phyloP scores from a whole-genome alignment of 2,797 vertebrate genomes.

The Chloroceryle inda region DNA sequence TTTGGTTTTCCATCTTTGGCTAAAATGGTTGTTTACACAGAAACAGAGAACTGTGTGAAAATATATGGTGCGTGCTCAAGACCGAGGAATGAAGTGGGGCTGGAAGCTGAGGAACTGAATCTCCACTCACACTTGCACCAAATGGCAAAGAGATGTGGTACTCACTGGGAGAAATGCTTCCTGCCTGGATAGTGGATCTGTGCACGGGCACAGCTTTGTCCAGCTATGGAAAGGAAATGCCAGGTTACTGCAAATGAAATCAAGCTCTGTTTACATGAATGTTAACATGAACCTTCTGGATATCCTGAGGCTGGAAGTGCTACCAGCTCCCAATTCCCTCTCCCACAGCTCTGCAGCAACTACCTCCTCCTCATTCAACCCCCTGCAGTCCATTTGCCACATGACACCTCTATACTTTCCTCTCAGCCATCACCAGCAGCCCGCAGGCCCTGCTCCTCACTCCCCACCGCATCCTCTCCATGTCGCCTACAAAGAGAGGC shows the following conservation, averaged over 20 bases:
- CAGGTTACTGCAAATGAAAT: not conserved
- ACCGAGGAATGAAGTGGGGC: not conserved
- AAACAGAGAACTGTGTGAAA: not conserved
- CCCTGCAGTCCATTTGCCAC: too few relatives aligned
- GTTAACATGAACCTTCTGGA: not conserved
- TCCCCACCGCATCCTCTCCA: not conserved
- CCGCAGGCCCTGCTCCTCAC: not conserved
- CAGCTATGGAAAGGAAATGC: not conserved
- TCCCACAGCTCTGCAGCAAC: not conserved
- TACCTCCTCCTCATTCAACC: not conserved
- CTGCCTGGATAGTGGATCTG: not conserved
- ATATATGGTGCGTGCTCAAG: not conserved
- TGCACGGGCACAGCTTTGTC: not conserved
- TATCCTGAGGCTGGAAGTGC: not conserved
- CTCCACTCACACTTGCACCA: not conserved
- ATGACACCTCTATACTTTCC: not conserved
- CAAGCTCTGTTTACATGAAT: not conserved
- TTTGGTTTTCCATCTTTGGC: conserved; percentile 18
- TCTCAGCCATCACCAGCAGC: not conserved
- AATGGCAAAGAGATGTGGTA: not conserved
- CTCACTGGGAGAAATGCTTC: not conserved
- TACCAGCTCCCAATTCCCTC: not conserved
- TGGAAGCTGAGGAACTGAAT: not conserved
- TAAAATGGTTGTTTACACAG: not conserved
- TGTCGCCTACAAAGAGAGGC: not conserved